Percentiles rank a stretch among this genome's conserved stretches.
Conservation (phyloP, 2,888 invertebrate species). For the Drosophila prostipennis region DNA sequence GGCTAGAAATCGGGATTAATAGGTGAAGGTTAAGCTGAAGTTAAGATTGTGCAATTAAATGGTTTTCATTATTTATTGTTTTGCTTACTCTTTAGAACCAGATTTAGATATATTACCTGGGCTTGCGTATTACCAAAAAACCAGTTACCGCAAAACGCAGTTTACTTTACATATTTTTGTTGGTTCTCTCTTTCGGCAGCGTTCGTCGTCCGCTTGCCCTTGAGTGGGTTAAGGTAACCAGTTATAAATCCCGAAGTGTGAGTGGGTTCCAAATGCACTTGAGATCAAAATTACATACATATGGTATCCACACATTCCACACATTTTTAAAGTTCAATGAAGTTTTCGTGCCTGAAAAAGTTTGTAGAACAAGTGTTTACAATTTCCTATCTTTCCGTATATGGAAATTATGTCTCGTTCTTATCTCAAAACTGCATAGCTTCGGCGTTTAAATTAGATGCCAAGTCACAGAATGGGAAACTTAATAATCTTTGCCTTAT, state of each 20-base stretch:
- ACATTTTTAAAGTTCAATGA: not conserved
- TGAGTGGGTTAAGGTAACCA: slow-evolving; percentile 60
- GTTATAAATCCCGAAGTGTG: slow-evolving; percentile 38
- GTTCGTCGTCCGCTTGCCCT: slow-evolving; percentile 44
- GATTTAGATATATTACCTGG: slow-evolving; percentile 15
- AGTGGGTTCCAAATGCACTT: slow-evolving; percentile 21
- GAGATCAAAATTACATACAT: slow-evolving; percentile 1
- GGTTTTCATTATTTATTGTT: not conserved
- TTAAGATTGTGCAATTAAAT: not conserved
- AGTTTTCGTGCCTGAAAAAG: not conserved
- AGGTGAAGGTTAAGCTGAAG: slow-evolving; percentile 30
- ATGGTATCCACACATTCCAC: not conserved
- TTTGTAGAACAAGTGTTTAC: slow-evolving; percentile 20
- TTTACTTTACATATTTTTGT: slow-evolving; percentile 20
- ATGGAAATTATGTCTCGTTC: slow-evolving; percentile 16
- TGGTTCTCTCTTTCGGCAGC: slow-evolving; percentile 11
- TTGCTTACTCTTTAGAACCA: slow-evolving; percentile 10
- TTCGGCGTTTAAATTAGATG: slow-evolving; percentile 20
- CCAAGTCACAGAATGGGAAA: slow-evolving; percentile 5
- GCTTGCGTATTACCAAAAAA: slow-evolving; percentile 24
- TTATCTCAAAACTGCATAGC: slow-evolving; percentile 32
- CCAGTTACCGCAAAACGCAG: slow-evolving; percentile 40
- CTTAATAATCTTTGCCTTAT: slow-evolving; percentile 19
- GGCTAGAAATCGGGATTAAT: slow-evolving; percentile 11
- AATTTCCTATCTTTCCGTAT: slow-evolving; percentile 19